Evolutionary conservation across 2,797 vertebrate species (phyloP).

Genomic region (Chrosomus eos): DNA sequence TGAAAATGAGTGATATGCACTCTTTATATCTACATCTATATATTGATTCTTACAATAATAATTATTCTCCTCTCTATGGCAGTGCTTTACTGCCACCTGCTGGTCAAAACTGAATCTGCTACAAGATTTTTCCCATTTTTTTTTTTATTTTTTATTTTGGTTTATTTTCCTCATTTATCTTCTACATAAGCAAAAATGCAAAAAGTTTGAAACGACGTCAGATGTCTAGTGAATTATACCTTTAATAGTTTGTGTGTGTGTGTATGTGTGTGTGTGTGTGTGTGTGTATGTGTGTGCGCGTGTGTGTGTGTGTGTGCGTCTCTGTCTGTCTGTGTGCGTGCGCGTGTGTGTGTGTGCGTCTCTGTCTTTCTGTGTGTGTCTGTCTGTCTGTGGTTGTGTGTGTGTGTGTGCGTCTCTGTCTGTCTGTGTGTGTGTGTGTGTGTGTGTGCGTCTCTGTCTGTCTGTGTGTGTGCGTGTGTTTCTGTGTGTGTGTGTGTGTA

Average conservation of each 20-base stretch:
- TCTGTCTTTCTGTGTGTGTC: too few relatives aligned
- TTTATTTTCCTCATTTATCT: background rate
- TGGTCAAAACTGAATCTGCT: constrained; percentile 12
- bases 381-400: too few relatives aligned
- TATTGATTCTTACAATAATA: background rate
- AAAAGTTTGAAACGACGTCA: background rate
- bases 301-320: too few relatives aligned
- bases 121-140: background rate
- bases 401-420: too few relatives aligned
- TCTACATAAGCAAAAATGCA: background rate
- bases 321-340: too few relatives aligned
- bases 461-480: too few relatives aligned
- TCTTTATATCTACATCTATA: background rate
- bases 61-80: background rate
- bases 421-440: background rate
- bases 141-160: too few relatives aligned
- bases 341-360: background rate
- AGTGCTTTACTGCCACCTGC: constrained; percentile 25
- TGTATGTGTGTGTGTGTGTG: too few relatives aligned
- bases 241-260: background rate
- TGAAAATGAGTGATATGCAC: background rate
- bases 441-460: too few relatives aligned
- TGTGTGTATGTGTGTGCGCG: too few relatives aligned
- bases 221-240: background rate
- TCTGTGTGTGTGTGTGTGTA: too few relatives aligned